A percentile compares a stretch with the other conserved stretches of the same genome.
Conservation (phyloP, 2,113 vertebrate species). For the Oncorhynchus clarkii region DNA sequence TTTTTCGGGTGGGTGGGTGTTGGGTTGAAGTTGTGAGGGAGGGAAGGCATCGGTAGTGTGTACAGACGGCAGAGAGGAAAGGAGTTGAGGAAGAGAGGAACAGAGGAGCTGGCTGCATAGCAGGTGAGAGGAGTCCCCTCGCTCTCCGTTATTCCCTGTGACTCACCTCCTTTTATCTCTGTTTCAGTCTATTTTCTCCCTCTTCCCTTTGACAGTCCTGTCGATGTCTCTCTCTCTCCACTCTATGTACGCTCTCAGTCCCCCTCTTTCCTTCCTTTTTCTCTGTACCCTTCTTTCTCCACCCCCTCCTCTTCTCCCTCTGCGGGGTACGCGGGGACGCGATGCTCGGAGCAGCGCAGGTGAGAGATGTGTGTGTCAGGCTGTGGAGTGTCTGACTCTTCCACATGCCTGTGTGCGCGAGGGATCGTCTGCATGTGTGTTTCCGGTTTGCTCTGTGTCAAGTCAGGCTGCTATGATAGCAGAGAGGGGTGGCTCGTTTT, state of each 20-base stretch:
- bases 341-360: neutral
- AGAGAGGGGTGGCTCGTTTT: neutral
- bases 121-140: constrained; percentile 55
- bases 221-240: too few species aligned
- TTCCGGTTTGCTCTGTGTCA: neutral
- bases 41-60: neutral
- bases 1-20: constrained; percentile 19
- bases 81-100: constrained; percentile 13
- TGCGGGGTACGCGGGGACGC: neutral
- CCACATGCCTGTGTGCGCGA: neutral
- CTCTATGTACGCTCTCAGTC: neutral
- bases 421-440: neutral
- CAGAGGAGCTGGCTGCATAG: constrained; percentile 37
- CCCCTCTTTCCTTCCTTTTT: neutral
- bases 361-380: constrained; percentile 1
- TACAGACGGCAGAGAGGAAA: neutral
- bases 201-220: neutral
- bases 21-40: constrained; percentile 1
- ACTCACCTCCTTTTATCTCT: neutral
- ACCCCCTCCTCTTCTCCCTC: too few species aligned
- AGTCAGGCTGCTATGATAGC: neutral
- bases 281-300: too few species aligned
- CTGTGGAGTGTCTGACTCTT: too few species aligned
- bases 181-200: constrained; percentile 5
- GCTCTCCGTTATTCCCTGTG: constrained; percentile 11